Evolutionary conservation across 2,888 invertebrate species (phyloP).

Genomic region (Limnephilus lunatus): DNA sequence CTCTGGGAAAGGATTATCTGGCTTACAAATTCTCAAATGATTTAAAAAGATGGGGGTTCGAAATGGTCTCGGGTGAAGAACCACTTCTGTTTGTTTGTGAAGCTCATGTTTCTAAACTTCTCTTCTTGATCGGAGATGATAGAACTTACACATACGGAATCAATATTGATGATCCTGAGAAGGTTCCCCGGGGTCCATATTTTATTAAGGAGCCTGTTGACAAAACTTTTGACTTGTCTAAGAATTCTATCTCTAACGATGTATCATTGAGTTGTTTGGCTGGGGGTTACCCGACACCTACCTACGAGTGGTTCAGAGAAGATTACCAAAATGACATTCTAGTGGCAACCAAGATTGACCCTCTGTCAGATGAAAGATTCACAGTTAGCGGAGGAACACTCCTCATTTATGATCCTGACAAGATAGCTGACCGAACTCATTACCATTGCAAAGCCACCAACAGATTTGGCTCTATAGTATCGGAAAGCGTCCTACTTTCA

Average conservation of each 20-base stretch:
- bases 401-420: constrained; percentile 91
- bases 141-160: constrained; percentile 92
- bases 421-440: constrained; percentile 87
- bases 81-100: constrained; percentile 92
- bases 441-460: constrained; percentile 97
- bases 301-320: constrained; percentile 93
- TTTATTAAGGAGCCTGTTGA: constrained; percentile 91
- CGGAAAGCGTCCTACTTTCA: constrained; percentile 90
- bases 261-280: constrained; percentile 89
- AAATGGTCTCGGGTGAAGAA: constrained; percentile 87
- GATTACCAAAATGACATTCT: constrained; percentile 89
- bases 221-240: constrained; percentile 89
- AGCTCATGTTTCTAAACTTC: constrained; percentile 85
- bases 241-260: constrained; percentile 83
- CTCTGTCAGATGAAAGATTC: constrained; percentile 84
- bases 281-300: constrained; percentile 92
- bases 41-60: constrained; percentile 90
- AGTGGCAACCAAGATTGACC: constrained; percentile 86
- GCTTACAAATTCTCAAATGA: constrained; percentile 86
- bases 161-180: constrained; percentile 86
- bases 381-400: constrained; percentile 94
- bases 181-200: constrained; percentile 91
- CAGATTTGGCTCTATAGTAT: constrained; percentile 90
- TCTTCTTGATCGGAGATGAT: constrained; percentile 84
- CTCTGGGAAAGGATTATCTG: constrained; percentile 82